Conservation (phyloP, 2,113 vertebrate species). For the Larimichthys polyactis region DNA sequence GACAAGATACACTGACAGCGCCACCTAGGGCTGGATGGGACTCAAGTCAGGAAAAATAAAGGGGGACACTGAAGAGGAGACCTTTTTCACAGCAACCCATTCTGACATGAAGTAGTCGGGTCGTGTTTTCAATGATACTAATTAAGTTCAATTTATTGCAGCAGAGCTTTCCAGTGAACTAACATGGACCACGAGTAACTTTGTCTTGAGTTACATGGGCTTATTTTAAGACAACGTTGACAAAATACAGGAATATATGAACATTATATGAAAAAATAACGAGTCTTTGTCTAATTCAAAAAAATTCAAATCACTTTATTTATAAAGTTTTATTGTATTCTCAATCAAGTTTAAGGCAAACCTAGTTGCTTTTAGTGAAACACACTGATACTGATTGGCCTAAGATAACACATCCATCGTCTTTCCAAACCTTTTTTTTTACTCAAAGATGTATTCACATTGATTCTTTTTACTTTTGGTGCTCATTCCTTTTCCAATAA, state of each 20-base stretch:
- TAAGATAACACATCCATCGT: constrained; percentile 46
- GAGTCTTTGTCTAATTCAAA: constrained; percentile 50
- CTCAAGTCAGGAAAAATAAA: neutral
- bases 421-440: constrained; percentile 9
- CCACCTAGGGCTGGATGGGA: neutral
- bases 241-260: neutral
- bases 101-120: no score
- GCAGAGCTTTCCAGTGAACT: no score
- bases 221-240: neutral
- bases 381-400: constrained; percentile 39
- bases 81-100: no score
- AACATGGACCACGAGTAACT: no score
- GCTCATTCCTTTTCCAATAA: constrained; percentile 35
- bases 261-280: neutral
- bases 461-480: constrained; percentile 29
- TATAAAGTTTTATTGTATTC: constrained; percentile 69
- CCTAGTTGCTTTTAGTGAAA: constrained; percentile 65
- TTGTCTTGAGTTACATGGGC: no score
- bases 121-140: no score
- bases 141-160: no score
- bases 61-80: no score
- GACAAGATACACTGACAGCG: neutral
- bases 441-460: constrained; percentile 56
- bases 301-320: constrained; percentile 77
- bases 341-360: constrained; percentile 66